Conservation (phyloP, 2,888 invertebrate genomes). For the Macroteleia sp. region DNA sequence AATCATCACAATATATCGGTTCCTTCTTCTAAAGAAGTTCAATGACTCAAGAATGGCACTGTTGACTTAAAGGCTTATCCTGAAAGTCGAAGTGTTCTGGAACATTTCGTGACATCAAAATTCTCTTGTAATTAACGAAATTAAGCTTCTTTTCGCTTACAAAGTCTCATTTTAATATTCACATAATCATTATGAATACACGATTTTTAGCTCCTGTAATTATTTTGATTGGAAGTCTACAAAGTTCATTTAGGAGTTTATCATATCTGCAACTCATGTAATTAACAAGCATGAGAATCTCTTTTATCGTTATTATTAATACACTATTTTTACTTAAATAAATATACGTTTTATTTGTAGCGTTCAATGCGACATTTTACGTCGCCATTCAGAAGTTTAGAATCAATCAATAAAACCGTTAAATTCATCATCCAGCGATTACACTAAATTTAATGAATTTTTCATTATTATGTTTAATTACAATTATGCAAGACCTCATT, state of each 20-base stretch:
- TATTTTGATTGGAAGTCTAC: constrained; percentile 31
- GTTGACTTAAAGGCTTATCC: background rate
- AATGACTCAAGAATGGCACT: constrained; percentile 10
- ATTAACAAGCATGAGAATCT: constrained; percentile 24
- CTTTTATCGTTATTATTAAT: too few species aligned
- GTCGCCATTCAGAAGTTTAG: background rate
- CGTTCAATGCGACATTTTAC: background rate
- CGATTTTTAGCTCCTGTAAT: constrained; percentile 28
- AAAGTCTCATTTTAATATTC: constrained; percentile 22
- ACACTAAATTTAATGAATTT: background rate
- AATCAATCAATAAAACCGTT: background rate
- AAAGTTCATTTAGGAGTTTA: constrained; percentile 15
- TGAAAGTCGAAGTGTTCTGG: background rate
- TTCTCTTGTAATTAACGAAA: constrained; percentile 37
- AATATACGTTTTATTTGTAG: too few species aligned
- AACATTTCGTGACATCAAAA: constrained; percentile 19
- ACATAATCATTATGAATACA: constrained; percentile 34
- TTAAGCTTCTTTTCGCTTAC: background rate
- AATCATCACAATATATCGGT: constrained; percentile 34
- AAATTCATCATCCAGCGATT: background rate
- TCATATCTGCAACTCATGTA: constrained; percentile 38
- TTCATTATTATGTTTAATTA: constrained; percentile 1
- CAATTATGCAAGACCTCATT: background rate
- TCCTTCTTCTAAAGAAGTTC: constrained; percentile 22
- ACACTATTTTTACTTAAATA: too few species aligned